Base-by-base conservation (phyloP, 2,888 invertebrate genomes). In the Lottia gigantea region DNA sequence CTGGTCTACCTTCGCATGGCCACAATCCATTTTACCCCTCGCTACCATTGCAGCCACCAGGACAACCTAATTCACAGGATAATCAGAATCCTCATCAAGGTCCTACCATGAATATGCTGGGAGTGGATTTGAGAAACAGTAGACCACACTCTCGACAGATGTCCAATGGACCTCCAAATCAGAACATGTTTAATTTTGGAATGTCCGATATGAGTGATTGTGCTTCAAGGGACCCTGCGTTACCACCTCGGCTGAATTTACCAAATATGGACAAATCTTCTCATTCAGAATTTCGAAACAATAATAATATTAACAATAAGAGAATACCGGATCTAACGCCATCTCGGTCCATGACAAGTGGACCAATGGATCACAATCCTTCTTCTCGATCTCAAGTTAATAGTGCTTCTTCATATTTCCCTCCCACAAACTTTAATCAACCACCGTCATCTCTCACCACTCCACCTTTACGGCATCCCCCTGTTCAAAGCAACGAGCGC, bases 401-500 rank as follows among this genome's bases (percentile, higher is more conserved):
- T 23, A 55, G 55, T 55, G 55, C 55, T 23, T 55, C 55, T 55
- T 70, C 82, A 45, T 81, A 78, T 70, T 78, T 76, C 63, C 72
- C 78, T 47, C 72, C 80, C 12, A 72, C 77, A 46, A 76, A 73
- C 67, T 81, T 77, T 65, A 55, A 55, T 76, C 80, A 6, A 72
- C 78, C 31, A 72, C 80, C 2, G 76, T 55, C 75, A n/a, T 78
- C 80, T 25, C 76, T 82, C 12, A 80, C 80, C 66, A 82, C 82
- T 4, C 81, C 82, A 23, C 82, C 82, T 0, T 71, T 82, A 14
- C 82, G 79, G 46, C 83, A 82, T 63, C 82, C 79, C n/a, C 78
- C 80, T 8, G 67, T 82, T 62, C 76, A 79, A 71, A 76, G 76
- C 7, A 73, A 73, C 12, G 79, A 79, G 19, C 75, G 77, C 16